A percentile compares a stretch with the other conserved stretches of the same genome.
Evolutionary conservation across 2,797 vertebrate species (phyloP).

Genomic region (Clarias laeviceps): DNA sequence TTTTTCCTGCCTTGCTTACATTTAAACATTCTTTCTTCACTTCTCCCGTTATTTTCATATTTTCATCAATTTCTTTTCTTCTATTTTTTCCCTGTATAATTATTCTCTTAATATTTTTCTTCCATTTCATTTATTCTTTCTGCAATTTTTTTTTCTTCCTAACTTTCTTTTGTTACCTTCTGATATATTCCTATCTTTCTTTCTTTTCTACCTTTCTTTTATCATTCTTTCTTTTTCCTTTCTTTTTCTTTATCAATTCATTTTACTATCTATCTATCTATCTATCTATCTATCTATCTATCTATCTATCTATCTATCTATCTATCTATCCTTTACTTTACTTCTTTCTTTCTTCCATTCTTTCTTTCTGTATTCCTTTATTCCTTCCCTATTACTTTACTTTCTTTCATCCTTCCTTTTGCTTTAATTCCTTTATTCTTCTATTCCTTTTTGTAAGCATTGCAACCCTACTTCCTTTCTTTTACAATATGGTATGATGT

Average conservation of each 20-base stretch:
- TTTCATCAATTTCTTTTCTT: not conserved
- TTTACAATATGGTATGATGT: not conserved
- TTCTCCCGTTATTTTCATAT: not conserved
- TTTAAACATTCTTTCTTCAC: not conserved
- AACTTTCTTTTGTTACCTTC: not conserved
- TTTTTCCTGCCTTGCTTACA: not conserved
- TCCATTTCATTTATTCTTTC: not conserved
- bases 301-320: not conserved
- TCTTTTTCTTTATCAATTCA: not conserved
- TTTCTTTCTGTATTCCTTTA: not conserved
- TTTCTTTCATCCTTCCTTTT: constrained; percentile 10
- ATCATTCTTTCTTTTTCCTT: not conserved
- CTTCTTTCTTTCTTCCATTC: constrained; percentile 8
- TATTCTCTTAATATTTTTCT: not conserved
- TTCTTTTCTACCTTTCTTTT: no score
- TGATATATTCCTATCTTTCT: not conserved
- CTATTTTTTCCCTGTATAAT: not conserved
- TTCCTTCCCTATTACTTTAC: not conserved
- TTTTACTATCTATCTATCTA: no score
- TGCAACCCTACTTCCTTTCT: not conserved
- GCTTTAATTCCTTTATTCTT: constrained; percentile 22
- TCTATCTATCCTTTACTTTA: not conserved
- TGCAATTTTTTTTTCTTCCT: not conserved
- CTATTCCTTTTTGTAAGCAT: not conserved
- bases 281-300: not conserved